Evolutionary conservation across 2,888 invertebrate genomes (phyloP), one percentile per base, ranked within the genome.

Genomic region (Eurytoma adleriae): DNA sequence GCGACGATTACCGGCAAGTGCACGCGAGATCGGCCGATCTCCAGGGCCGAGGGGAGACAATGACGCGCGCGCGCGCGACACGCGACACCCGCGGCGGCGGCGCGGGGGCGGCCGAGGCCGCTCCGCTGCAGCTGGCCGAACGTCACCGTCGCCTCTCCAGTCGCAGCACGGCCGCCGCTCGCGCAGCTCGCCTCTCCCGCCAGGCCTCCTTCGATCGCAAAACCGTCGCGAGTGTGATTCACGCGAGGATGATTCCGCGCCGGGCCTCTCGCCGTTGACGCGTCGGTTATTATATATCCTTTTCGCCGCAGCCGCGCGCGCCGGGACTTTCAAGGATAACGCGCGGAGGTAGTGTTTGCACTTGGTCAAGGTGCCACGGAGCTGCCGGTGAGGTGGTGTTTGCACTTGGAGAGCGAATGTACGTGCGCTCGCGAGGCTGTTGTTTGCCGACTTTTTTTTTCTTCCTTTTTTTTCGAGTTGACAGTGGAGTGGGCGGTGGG

Each of bases 111-210:
- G 12, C 24, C 3, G 56, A 30, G 16, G 70, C 57, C 14, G 40
- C 71, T 2, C 2, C 14, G 3, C 20, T 57, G 57, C 64, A 12
- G 18, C 64, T 48, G 40, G 20, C 14, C 30, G 20, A 61, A 48
- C 18, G 24, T 52, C 24, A 14, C 54, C 16, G 54, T 24, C 54
- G 52, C 61, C 27, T 16, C 24, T 52, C 30, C 76, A 77, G 76
- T 77, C 62, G 76, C 61, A 52, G 48, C 24, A 70, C n/a, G 69
- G 56, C 69, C 69, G 76, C 76, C 69, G 62, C 18, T 10, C 16
- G 59, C n/a, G 56, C 40, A 64, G 40, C 48, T 48, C 62, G 16
- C 13, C 13, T 24, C 56, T 59, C 40, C 40, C 40, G 40, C 7
- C 10, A 10, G 40, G 40, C 40, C 40, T 40, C 40, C 40, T 40